phyloP scores from a whole-genome alignment of 1,140 invertebrate genomes.

The Paraescarpia echinospica region DNA sequence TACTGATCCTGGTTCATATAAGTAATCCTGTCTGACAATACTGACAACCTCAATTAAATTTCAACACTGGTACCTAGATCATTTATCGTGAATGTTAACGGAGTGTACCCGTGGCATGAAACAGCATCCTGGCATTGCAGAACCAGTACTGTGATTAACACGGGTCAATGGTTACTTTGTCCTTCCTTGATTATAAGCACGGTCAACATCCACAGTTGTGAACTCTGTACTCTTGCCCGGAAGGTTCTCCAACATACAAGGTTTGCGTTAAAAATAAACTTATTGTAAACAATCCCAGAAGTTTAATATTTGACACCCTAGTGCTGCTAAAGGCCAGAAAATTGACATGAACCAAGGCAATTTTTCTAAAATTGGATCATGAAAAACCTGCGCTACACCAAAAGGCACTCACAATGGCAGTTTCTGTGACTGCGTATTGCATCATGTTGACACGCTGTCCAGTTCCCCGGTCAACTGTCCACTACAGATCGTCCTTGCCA shows the following conservation, averaged over 20 bases:
- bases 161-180: neutral
- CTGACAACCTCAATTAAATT: neutral
- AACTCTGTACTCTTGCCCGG: neutral
- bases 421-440: neutral
- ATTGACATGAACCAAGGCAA: too few species aligned
- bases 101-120: neutral
- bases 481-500: neutral
- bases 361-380: too few species aligned
- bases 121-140: neutral
- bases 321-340: too few species aligned
- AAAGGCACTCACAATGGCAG: neutral
- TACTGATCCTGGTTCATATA: too few species aligned
- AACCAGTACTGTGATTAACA: neutral
- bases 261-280: too few species aligned
- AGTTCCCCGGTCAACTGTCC: neutral
- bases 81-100: neutral
- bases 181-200: neutral
- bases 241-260: too few species aligned
- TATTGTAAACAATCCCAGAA: too few species aligned
- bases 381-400: too few species aligned
- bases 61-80: neutral
- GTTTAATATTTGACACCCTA: too few species aligned
- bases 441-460: neutral
- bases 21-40: too few species aligned
- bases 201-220: neutral